phyloP scores from a whole-genome alignment of 2,888 invertebrate genomes.

The Macrosiphum euphorbiae region DNA sequence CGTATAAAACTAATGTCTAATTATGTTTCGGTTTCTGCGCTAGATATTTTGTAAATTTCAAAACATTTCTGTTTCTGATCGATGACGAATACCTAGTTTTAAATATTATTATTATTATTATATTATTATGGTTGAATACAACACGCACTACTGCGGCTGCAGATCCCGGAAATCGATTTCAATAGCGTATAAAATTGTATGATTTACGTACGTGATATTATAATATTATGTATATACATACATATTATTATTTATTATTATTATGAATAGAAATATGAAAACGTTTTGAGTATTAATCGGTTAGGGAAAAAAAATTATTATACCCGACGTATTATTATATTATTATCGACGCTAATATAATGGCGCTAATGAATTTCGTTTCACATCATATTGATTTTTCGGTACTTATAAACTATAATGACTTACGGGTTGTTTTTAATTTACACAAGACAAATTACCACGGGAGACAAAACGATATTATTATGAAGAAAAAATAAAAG shows the following conservation, averaged over 20 bases:
- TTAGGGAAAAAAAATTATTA: neutral
- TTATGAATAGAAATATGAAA: neutral
- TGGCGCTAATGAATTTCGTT: neutral
- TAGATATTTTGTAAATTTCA: slow-evolving; percentile 9
- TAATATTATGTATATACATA: neutral
- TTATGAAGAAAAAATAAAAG: neutral
- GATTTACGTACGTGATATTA: neutral
- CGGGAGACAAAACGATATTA: neutral
- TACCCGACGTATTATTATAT: neutral
- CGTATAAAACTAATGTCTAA: neutral
- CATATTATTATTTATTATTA: neutral
- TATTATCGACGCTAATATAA: neutral
- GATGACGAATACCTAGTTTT: neutral
- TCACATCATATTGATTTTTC: neutral
- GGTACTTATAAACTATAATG: neutral
- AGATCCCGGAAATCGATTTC: slow-evolving; percentile 23
- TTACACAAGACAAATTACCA: neutral
- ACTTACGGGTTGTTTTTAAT: neutral
- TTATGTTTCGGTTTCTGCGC: neutral
- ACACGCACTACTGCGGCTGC: neutral
- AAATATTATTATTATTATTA: neutral
- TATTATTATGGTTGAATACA: slow-evolving; percentile 16
- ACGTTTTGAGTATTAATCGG: neutral
- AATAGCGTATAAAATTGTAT: neutral
- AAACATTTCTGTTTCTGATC: neutral